phyloP scores from a whole-genome alignment of 2,888 invertebrate genomes.

The Caenorhabditis panamensis region DNA sequence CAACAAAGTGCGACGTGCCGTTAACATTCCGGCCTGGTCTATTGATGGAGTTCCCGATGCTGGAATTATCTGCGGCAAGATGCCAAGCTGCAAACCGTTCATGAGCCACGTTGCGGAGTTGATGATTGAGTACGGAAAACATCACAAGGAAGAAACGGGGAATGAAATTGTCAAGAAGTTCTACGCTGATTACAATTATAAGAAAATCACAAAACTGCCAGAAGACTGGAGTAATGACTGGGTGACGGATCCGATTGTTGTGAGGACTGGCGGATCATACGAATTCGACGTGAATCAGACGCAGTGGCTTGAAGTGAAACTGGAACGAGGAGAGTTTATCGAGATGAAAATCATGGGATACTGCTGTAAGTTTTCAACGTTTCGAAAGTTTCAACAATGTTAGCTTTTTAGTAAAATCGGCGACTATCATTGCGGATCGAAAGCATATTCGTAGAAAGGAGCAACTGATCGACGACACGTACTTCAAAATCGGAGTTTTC shows the following conservation, averaged over 20 bases:
- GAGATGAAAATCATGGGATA: neutral
- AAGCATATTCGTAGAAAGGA: conserved; percentile 23
- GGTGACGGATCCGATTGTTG: too few species aligned
- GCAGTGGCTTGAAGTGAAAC: conserved; percentile 2
- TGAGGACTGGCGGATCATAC: neutral
- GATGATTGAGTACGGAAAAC: conserved; percentile 65
- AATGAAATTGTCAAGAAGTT: conserved; percentile 10
- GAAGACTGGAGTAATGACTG: neutral
- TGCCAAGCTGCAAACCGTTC: conserved; percentile 81
- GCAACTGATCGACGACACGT: neutral
- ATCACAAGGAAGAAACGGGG: neutral
- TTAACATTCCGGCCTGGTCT: conserved; percentile 49
- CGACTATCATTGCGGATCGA: conserved; percentile 1
- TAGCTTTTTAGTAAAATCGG: conserved; percentile 20
- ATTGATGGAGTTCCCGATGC: conserved; percentile 40
- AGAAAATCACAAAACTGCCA: neutral
- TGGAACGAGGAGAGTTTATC: conserved; percentile 3
- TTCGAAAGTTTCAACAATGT: neutral
- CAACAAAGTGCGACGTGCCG: neutral
- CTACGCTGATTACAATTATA: neutral
- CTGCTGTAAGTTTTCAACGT: conserved; percentile 17
- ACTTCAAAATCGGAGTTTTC: neutral
- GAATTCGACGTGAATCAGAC: neutral
- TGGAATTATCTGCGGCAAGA: conserved; percentile 74
- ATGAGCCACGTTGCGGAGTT: conserved; percentile 65